Conservation (phyloP, 2,113 vertebrate genomes). For the Onychostoma macrolepis region DNA sequence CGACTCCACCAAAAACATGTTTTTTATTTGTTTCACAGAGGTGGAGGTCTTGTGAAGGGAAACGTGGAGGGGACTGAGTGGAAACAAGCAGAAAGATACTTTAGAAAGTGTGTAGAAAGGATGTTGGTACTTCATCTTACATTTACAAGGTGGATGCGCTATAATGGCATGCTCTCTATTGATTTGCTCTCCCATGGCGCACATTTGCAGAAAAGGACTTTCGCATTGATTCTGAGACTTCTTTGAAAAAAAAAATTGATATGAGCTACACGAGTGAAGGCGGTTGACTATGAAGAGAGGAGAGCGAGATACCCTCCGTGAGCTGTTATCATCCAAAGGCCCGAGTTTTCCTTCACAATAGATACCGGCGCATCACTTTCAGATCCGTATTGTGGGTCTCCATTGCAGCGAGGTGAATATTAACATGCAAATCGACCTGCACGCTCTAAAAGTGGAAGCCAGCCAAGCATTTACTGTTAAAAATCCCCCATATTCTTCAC, state of each 20-base stretch:
- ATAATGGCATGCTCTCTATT: slow-evolving; percentile 36
- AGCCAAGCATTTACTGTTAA: slow-evolving; percentile 42
- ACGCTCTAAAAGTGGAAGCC: slow-evolving; percentile 36
- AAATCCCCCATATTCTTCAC: slow-evolving; percentile 37
- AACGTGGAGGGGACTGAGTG: background rate
- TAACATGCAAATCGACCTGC: slow-evolving; percentile 47
- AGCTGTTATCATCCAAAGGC: background rate
- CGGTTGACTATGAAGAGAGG: background rate
- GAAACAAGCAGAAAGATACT: slow-evolving; percentile 10
- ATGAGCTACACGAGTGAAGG: background rate
- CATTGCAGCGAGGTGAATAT: slow-evolving; percentile 10
- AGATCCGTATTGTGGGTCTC: slow-evolving; percentile 1
- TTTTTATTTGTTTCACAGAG: background rate
- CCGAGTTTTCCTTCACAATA: background rate
- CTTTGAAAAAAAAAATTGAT: slow-evolving; percentile 15
- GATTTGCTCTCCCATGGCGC: slow-evolving; percentile 17
- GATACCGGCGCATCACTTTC: background rate
- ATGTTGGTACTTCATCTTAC: background rate
- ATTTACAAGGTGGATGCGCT: slow-evolving; percentile 34
- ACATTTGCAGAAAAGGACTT: slow-evolving; percentile 10
- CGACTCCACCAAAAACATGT: background rate
- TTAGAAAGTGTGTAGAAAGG: background rate
- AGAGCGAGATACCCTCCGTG: background rate
- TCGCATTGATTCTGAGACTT: slow-evolving; percentile 7
- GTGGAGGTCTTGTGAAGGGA: background rate